Base-by-base conservation (phyloP, 2,113 vertebrate genomes). In the Callithrix jacchus region DNA sequence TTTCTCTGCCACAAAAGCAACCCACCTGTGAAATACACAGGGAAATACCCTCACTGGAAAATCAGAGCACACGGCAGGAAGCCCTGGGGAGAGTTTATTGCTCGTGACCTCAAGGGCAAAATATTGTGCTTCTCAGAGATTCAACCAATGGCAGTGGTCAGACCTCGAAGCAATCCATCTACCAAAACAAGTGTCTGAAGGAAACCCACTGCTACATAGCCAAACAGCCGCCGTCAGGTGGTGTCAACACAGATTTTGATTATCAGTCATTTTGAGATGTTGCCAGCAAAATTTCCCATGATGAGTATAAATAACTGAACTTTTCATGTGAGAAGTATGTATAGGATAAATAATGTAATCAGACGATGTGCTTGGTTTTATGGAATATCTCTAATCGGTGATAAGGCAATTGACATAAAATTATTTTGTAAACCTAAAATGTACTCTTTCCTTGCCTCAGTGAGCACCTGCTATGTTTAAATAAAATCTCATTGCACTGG, bases 361-460 rank as follows among this genome's bases (percentile, higher is more conserved):
- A 49, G 76, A 68, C 47, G 47, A 21, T 96, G 2, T 12, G 47
- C 54, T 88, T 96, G 86, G 3, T 49, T 17, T 0, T 40, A 25
- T 77, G 64, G 42, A 16, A 0, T 66, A 21, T 96, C 89, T 97
- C 90, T 66, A 58, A 35, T 47, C 94, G 52, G 88, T 32, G 47
- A 87, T 32, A 92, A 49, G 47, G 12, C 35, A 93, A 95, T 13
- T 68, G 25, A 16, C 13, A 95, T 81, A 1, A 23, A 82, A 95
- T 96, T 97, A 70, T 54, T 9, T 10, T 87, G 14, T 10, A 95
- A 89, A 73, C 45, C 76, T 95, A 21, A 96, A 96, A 54, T 18
- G 58, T 14, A 84, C 83, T 76, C 68, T 82, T 71, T 56, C 58
- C 35, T 68, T 56, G 12, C 73, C 37, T 61, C 45, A 35, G 1